phyloP scores from a whole-genome alignment of 2,888 invertebrate species.

The Steinernema scapterisci region DNA sequence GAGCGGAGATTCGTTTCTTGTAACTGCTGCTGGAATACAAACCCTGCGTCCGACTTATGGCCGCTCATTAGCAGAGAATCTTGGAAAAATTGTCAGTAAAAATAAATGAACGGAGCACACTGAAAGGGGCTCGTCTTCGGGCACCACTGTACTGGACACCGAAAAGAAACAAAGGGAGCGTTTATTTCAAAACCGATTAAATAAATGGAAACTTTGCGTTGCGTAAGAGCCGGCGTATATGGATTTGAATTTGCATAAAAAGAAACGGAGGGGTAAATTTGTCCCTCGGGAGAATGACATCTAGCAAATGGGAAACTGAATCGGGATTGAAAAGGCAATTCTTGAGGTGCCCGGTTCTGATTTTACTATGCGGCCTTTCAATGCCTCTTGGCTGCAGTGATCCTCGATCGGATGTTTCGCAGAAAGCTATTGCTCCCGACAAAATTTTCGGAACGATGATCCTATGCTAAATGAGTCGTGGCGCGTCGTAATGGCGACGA shows the following conservation, averaged over 20 bases:
- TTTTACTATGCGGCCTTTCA: too few species aligned
- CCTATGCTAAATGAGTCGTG: slow-evolving; percentile 26
- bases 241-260: slow-evolving; percentile 24
- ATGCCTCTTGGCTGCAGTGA: too few species aligned
- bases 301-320: not conserved
- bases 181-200: not conserved
- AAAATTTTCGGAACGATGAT: slow-evolving; percentile 4
- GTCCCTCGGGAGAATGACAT: not conserved
- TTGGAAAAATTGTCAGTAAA: not conserved
- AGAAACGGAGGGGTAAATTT: not conserved
- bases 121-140: too few species aligned
- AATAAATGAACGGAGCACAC: too few species aligned
- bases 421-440: too few species aligned
- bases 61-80: not conserved
- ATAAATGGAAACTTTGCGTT: not conserved
- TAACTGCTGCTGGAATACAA: not conserved
- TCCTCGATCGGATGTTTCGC: too few species aligned
- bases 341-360: not conserved
- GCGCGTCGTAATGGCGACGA: slow-evolving; percentile 9
- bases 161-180: not conserved
- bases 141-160: not conserved
- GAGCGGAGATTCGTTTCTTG: slow-evolving; percentile 1
- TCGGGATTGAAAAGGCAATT: slow-evolving; percentile 19
- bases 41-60: not conserved
- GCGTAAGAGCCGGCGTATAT: not conserved